Evolutionary conservation across 2,888 invertebrate genomes (phyloP), one percentile per base, ranked within the genome.

Genomic region (Brachyptera risi): DNA sequence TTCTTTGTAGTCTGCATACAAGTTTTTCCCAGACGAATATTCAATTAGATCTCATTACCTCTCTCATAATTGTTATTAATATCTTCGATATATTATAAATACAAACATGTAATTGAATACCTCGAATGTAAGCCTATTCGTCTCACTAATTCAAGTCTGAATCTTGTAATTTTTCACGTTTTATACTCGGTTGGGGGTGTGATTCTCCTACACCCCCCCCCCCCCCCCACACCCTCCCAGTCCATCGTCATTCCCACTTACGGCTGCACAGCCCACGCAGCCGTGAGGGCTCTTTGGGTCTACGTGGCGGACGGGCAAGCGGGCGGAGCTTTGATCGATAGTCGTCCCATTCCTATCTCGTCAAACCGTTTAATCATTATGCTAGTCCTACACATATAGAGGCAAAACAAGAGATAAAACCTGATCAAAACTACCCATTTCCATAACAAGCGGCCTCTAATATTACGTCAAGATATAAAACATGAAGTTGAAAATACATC

Each of bases 291-390:
- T 4, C n/a, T n/a, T n/a, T n/a, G n/a, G n/a, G n/a, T n/a, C n/a
- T n/a, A n/a, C 2, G 23, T 21, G 9, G 2, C n/a, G 47, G 31
- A 31, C 13, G 35, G 54, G 9, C 21, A 37, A 54, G 13, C 19
- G 21, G 37, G 31, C 31, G 17, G 21, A 37, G 9, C 17, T 15
- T 21, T 49, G 59, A 50, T 59, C 26, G 59, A 59, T 59, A 49
- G 23, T 7, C 17, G n/a, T n/a, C 44, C 44, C 44, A 9, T 58
- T 44, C 58, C 42, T 58, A 24, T 58, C 49, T 58, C 35, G 47
- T 58, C 31, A 58, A 58, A 58, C 17, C 58, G 58, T 58, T 58
- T 58, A 58, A 58, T 58, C 35, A 49, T 58, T n/a, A 37, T 27
- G 27, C 49, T 13, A n/a, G 26, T 47, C 24, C 24, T 3, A 47